These are phyloP conservation scores for Drosophila testacea DNA, from an alignment of 2,888 invertebrate genomes.

Conservation along the genomic window DNA sequence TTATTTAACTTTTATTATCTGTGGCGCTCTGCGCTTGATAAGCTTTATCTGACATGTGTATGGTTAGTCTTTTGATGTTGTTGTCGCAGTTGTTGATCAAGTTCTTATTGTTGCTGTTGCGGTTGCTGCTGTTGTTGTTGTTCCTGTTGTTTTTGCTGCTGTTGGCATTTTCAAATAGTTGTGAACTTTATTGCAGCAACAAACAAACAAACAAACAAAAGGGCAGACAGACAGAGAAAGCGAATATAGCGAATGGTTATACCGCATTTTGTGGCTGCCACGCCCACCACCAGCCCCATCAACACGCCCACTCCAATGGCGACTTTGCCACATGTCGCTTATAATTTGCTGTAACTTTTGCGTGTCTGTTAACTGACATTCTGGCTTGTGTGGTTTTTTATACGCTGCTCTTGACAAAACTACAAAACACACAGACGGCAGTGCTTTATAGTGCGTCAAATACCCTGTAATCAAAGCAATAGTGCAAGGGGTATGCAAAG, in stretches of 20 bases:
- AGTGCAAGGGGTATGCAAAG: neutral
- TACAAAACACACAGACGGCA: constrained; percentile 16
- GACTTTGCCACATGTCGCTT: constrained; percentile 68
- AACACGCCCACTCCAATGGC: constrained; percentile 1
- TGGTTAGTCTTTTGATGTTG: constrained; percentile 46
- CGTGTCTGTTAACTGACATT: constrained; percentile 61
- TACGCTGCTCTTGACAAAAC: constrained; percentile 38
- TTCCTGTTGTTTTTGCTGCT: constrained; percentile 33
- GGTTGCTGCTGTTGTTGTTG: constrained; percentile 14
- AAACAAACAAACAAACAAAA: constrained; percentile 1
- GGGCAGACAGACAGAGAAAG: neutral
- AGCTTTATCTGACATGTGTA: constrained; percentile 69
- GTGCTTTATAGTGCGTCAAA: neutral
- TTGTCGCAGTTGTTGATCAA: constrained; percentile 30
- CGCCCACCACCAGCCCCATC: constrained; percentile 27
- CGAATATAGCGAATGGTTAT: constrained; percentile 14
- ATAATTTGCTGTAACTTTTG: constrained; percentile 69
- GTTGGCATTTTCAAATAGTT: constrained; percentile 71
- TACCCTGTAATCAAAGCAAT: constrained; percentile 10
- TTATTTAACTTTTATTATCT: constrained; percentile 74
- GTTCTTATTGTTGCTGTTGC: constrained; percentile 26
- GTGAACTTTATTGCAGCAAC: constrained; percentile 64
- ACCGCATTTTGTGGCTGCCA: constrained; percentile 61
- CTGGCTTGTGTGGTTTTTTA: constrained; percentile 56
- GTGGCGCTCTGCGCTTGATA: constrained; percentile 57